Base-by-base conservation (phyloP, 2,797 vertebrate species). In the Phalanger gymnotis region DNA sequence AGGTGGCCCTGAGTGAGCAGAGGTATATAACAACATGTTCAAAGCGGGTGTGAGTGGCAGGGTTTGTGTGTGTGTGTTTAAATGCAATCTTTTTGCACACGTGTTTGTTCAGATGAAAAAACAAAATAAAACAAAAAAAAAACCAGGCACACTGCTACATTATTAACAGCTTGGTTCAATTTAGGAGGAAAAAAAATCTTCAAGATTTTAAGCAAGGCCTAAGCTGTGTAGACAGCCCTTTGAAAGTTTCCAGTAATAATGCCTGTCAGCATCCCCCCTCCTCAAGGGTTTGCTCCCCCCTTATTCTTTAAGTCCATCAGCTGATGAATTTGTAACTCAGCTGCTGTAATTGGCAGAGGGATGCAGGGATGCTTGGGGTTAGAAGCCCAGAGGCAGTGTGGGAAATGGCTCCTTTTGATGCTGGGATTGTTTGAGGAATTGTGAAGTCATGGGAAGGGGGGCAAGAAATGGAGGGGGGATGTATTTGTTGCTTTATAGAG, bases 11-110 rank as follows among this genome's bases (percentile, higher is more conserved):
- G 96, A 87, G 93, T 97, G 97, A 97, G 94, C 92, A 22, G 73
- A 51, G 40, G 40, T 51, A 47, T 87, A 96, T 98, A 98, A 98
- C 97, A 97, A 94, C 96, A 55, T 93, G 92, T 97, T 98, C 96
- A 96, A 95, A 98, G 97, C 97, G 93, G 89, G 90, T 89, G 93
- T 98, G 98, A 98, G 95, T 98, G 98, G 93, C 97, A 98, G 95
- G 66, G 57, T 51, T 58, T 19, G 51, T 19, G 54, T 52, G 25
- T n/a, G 2, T 53, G 14, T 53, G 14, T 47, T 16, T 40, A 10
- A 28, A 89, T 53, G 27, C 40, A 94, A 51, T 5, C 51, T 52
- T 34, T n/a, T 87, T 31, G 73, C 73, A 51, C 73, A 87, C 51
- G 73, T 87, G 73, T 47, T 47, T 81, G 40, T 87, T 87, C 73